A percentile compares a stretch with the other conserved stretches of the same genome.
Evolutionary conservation across 35 echinoderm and acorn worm genomes (phyloP).

Genomic region (Holothuria glaberrima): DNA sequence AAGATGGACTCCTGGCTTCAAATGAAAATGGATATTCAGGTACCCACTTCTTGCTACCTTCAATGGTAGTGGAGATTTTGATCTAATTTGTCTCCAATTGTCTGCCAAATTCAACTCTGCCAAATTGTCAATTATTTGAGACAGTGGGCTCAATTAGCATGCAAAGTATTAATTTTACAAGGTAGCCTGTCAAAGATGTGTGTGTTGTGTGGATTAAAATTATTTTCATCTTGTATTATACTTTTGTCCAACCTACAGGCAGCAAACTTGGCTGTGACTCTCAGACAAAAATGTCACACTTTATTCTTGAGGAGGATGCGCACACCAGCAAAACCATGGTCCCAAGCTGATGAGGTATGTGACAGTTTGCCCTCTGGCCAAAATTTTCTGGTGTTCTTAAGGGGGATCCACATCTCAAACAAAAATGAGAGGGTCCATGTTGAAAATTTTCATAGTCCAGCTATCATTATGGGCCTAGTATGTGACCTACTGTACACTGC

Average conservation of each 20-base stretch:
- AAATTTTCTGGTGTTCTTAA: no score
- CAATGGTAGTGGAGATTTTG: no score
- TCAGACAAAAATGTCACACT: slow-evolving; percentile 94
- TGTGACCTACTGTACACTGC: no score
- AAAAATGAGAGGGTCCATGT: no score
- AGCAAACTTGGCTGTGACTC: slow-evolving; percentile 74
- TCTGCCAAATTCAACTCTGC: not conserved
- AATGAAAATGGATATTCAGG: slow-evolving; percentile 84
- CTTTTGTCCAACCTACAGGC: slow-evolving; percentile 57
- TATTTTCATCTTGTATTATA: not conserved
- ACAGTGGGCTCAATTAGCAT: not conserved
- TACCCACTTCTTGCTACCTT: not conserved
- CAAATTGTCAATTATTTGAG: not conserved
- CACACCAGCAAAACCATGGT: slow-evolving; percentile 95
- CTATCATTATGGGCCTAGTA: no score
- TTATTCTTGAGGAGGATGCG: slow-evolving; percentile 92
- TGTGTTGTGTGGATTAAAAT: not conserved
- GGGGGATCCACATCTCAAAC: no score
- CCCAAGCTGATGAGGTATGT: slow-evolving; percentile 90
- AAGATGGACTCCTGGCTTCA: slow-evolving; percentile 61
- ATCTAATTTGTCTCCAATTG: not conserved
- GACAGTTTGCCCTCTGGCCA: no score
- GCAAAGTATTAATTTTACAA: not conserved
- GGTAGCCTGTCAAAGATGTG: not conserved
- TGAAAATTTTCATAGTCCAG: no score